Base-by-base conservation (phyloP, 2,888 invertebrate genomes). In the Limnephilus auricula region DNA sequence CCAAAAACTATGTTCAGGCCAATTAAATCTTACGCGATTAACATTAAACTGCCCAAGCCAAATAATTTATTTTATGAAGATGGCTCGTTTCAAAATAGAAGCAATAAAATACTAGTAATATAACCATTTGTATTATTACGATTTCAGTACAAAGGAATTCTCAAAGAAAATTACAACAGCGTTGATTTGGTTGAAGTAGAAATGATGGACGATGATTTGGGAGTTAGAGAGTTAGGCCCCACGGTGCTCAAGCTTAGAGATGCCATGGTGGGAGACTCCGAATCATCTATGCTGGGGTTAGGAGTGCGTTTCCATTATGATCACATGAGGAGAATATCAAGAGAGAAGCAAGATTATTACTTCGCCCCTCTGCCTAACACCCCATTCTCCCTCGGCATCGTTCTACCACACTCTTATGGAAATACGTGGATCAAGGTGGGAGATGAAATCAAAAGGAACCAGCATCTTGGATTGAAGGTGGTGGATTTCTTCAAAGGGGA, bases 111-210 rank as follows among this genome's bases (percentile, higher is more conserved):
- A 50, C 50, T 6, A 25, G 18, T 45, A 50, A 50, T 50, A 50
- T 50, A 50, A 18, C 6, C 25, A 2, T 65, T 65, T 34, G 79
- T 79, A 25, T 65, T n/a, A 25, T 88, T 88, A 4, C 78, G 12
- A 34, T 94, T 94, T 37, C 94, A 97, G 95, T 96, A 96, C 93
- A 96, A 97, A 93, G 97, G 96, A 78, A 95, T 96, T 88, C 95
- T 98, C 91, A 99, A 98, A 95, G 97, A 97, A n/a, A 99, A 99
- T 95, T 99, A 98, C 95, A 99, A 99, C 95, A 99, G 99, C 94
- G 98, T 99, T 78, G 99, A 99, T 95, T 96, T 99, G 92, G 97
- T 98, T 2, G 99, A 99, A 95, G 98, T 99, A 10, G 99, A 99
- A 94, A 97, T 99, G 93, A 96, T 98, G 37, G 97, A 98, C 94